Conservation (phyloP, 2,797 vertebrate genomes). For the Chiroxiphia lanceolata region DNA sequence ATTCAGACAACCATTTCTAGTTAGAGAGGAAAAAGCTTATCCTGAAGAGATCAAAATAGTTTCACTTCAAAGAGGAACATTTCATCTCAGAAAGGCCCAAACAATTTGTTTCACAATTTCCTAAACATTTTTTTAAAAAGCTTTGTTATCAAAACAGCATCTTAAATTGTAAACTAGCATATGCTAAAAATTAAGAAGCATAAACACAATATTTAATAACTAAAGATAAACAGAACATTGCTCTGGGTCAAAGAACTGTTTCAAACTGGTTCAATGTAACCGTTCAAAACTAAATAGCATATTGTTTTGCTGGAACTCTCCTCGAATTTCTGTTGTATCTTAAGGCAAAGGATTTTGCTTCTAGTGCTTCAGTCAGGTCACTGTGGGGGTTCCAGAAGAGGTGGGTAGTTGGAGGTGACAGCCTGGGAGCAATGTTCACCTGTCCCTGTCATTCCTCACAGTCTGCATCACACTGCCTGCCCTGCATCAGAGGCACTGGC, state of each 20-base stretch:
- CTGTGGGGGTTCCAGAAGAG: background rate
- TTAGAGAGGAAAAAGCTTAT: background rate
- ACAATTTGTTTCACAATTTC: conserved; percentile 32
- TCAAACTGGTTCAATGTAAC: background rate
- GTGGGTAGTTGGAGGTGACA: background rate
- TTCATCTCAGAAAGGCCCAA: conserved; percentile 2
- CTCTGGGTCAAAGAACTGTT: conserved; percentile 26
- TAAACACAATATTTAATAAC: background rate
- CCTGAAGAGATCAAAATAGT: background rate
- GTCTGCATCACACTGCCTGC: background rate
- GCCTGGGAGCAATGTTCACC: background rate
- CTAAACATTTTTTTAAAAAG: background rate
- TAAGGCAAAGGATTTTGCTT: background rate
- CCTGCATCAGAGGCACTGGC: background rate
- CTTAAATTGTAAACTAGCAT: conserved; percentile 2
- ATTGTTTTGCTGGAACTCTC: background rate
- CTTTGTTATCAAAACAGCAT: background rate
- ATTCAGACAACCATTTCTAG: background rate
- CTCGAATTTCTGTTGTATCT: background rate
- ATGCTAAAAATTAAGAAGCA: conserved; percentile 14
- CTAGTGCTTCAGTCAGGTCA: background rate
- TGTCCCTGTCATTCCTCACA: background rate
- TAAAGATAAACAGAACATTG: conserved; percentile 14
- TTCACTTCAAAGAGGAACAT: conserved; percentile 38
- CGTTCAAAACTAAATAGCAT: background rate